These are phyloP conservation scores for Aratinga solstitialis DNA, from an alignment of 2,797 vertebrate species.

Conservation along the genomic window DNA sequence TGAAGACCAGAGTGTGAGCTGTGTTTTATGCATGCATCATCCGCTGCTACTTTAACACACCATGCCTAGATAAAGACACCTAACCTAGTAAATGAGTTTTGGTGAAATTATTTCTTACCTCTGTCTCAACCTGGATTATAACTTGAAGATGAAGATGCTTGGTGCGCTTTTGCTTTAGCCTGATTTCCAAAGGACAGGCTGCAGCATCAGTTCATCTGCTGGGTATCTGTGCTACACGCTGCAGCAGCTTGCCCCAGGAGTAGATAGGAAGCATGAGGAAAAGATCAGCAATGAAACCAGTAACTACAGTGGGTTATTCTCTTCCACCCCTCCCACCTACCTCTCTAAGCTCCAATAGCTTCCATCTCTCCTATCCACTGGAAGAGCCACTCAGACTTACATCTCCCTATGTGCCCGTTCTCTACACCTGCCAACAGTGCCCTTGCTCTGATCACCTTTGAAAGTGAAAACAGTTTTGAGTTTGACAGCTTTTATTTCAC, in stretches of 20 bases:
- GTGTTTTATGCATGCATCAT: fast-evolving
- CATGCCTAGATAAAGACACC: fast-evolving
- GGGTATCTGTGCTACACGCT: not conserved
- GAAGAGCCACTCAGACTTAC: not conserved
- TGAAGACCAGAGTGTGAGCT: not conserved
- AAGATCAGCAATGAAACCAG: not conserved
- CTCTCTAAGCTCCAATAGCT: not conserved
- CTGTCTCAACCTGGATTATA: not conserved
- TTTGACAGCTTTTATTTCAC: not conserved
- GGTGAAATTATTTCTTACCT: not conserved
- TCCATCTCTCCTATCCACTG: not conserved
- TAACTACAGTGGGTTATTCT: not conserved
- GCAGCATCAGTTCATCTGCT: not conserved
- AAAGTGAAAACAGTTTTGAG: not conserved
- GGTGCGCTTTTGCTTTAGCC: not conserved
- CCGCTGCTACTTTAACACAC: not conserved
- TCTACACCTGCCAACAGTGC: fast-evolving
- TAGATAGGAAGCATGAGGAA: not conserved
- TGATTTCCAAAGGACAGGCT: not conserved
- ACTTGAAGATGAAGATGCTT: not conserved
- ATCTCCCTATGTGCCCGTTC: not conserved
- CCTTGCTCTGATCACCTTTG: not conserved
- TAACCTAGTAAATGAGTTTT: not conserved
- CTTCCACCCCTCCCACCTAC: not conserved
- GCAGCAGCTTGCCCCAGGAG: not conserved